Conservation (phyloP, 1,140 invertebrate species). For the Mylabris phalerata region DNA sequence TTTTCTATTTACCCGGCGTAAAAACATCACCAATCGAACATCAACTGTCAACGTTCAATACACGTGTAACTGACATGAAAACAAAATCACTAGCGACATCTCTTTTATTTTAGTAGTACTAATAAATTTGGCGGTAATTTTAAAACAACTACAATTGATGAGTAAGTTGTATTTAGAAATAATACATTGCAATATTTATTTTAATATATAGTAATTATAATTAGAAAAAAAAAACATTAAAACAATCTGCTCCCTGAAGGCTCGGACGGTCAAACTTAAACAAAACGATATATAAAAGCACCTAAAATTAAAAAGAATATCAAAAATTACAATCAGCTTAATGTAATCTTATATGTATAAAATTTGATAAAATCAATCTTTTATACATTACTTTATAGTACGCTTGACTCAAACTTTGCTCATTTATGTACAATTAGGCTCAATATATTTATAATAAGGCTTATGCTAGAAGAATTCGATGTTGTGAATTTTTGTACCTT, state of each 20-base stretch:
- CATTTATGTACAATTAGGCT: conserved; percentile 11
- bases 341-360: background rate
- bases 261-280: conserved; percentile 25
- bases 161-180: conserved; percentile 8
- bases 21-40: too few relatives aligned
- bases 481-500: conserved; percentile 9
- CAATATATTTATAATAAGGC: conserved; percentile 4
- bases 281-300: conserved; percentile 4
- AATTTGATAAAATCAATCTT: too few relatives aligned
- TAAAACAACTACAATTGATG: background rate
- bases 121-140: too few relatives aligned
- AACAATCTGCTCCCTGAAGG: conserved; percentile 26
- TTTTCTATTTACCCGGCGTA: too few relatives aligned
- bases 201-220: conserved; percentile 18
- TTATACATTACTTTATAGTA: conserved; percentile 11
- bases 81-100: too few relatives aligned
- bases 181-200: conserved; percentile 10
- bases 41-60: too few relatives aligned
- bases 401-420: conserved; percentile 14
- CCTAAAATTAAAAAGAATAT: background rate
- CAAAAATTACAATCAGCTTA: background rate
- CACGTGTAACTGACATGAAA: too few relatives aligned
- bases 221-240: conserved; percentile 17
- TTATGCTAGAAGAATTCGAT: conserved; percentile 13
- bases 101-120: too few relatives aligned